A percentile compares a stretch with the other conserved stretches of the same genome.
These are phyloP conservation scores for Vipera latastei DNA, from an alignment of 2,797 vertebrate species.

Conservation along the genomic window DNA sequence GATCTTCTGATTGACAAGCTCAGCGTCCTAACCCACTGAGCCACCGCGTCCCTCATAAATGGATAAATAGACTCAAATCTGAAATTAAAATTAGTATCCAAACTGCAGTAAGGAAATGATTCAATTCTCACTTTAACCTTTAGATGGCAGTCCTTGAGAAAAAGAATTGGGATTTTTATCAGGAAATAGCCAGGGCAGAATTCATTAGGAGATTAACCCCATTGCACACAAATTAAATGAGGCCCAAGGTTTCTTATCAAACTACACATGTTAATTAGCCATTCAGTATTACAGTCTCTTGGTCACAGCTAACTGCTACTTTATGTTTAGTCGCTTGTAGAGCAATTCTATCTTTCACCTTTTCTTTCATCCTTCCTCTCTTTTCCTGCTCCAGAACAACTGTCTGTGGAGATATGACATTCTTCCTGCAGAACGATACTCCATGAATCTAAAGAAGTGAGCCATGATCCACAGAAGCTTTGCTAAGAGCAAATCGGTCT, in stretches of 20 bases:
- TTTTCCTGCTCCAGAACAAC: not conserved
- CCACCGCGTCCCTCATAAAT: no score
- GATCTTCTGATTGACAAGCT: no score
- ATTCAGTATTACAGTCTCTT: not conserved
- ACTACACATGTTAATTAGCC: not conserved
- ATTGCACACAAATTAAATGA: not conserved
- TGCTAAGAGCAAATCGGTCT: not conserved
- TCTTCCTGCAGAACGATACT: not conserved
- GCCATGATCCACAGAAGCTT: not conserved
- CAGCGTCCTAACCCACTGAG: no score
- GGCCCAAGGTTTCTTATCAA: not conserved
- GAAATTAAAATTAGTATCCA: not conserved
- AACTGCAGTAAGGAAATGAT: not conserved
- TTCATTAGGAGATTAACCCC: not conserved
- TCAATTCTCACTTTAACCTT: not conserved
- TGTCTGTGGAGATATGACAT: not conserved
- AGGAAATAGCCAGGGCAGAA: not conserved
- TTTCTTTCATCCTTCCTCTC: not conserved
- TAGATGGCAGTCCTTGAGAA: constrained; percentile 18
- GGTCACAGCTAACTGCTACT: not conserved
- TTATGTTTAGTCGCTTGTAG: not conserved
- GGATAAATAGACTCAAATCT: not conserved
- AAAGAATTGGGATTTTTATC: constrained; percentile 1
- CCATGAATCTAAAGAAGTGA: not conserved
- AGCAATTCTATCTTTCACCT: not conserved